A percentile compares a stretch with the other conserved stretches of the same genome.
phyloP scores from a whole-genome alignment of 2,113 vertebrate genomes.

The Rissa tridactyla region DNA sequence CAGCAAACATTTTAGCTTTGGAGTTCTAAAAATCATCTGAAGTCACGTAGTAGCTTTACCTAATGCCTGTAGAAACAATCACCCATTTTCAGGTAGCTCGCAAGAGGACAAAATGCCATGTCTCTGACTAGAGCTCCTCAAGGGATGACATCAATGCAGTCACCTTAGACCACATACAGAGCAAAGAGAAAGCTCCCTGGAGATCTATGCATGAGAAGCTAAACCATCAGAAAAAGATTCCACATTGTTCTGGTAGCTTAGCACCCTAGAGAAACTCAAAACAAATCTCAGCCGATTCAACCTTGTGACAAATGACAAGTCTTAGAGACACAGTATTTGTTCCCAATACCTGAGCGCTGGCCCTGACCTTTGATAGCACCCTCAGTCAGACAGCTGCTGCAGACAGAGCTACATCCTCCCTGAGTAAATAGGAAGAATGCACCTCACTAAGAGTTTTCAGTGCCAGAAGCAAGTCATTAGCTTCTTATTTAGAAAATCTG shows the following conservation, averaged over 20 bases:
- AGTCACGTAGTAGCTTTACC: not conserved
- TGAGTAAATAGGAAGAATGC: not conserved
- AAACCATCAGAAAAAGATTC: not conserved
- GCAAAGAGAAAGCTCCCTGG: not conserved
- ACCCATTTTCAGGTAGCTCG: not conserved
- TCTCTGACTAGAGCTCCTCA: not conserved
- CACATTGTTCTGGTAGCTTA: not conserved
- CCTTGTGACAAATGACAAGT: not conserved
- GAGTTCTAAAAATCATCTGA: not conserved
- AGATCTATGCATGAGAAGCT: not conserved
- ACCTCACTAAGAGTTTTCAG: not conserved
- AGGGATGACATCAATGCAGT: not conserved
- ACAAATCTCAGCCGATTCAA: not conserved
- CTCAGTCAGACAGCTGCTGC: not conserved
- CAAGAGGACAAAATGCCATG: not conserved
- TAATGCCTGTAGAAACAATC: not conserved
- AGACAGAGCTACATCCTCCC: not conserved
- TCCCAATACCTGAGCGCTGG: not conserved
- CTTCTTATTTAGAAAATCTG: not conserved
- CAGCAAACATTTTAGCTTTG: not conserved
- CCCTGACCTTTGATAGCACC: not conserved
- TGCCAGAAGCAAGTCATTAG: not conserved
- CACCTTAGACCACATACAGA: not conserved
- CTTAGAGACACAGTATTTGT: not conserved
- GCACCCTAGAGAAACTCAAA: not conserved